Evolutionary conservation across 2,888 invertebrate species (phyloP).

Genomic region (Caenorhabditis plicata): DNA sequence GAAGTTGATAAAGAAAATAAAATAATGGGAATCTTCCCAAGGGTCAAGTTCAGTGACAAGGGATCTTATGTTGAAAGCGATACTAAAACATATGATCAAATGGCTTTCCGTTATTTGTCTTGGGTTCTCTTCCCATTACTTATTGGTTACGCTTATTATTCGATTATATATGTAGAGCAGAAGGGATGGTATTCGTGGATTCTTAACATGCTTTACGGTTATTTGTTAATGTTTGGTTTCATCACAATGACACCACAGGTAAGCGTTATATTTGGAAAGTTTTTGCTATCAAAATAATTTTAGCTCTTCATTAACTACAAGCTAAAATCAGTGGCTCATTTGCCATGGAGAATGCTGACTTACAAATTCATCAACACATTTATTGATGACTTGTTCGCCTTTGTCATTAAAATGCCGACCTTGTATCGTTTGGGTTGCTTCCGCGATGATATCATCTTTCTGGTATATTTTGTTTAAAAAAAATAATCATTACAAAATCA

Average conservation of each 20-base stretch:
- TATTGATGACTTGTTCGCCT: conserved; percentile 99
- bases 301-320: conserved; percentile 96
- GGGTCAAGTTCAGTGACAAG: conserved; percentile 83
- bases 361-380: conserved; percentile 99
- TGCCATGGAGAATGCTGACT: conserved; percentile 99
- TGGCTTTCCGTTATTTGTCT: conserved; percentile 91
- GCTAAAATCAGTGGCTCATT: conserved; percentile 94
- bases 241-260: conserved; percentile 99
- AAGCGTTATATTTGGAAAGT: not conserved
- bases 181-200: conserved; percentile 96
- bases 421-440: conserved; percentile 93
- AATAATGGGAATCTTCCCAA: conserved; percentile 79
- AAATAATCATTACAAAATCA: not conserved
- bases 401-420: conserved; percentile 99
- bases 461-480: conserved; percentile 71
- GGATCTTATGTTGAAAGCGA: conserved; percentile 92
- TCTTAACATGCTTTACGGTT: conserved; percentile 93
- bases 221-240: conserved; percentile 92
- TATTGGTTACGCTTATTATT: conserved; percentile 89
- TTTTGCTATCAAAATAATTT: conserved; percentile 3
- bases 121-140: conserved; percentile 93
- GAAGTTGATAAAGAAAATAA: conserved; percentile 68
- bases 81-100: conserved; percentile 86
- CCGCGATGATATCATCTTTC: conserved; percentile 97
- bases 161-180: conserved; percentile 90